Percentiles rank a stretch among this genome's conserved stretches.
These are phyloP conservation scores for Telmatherina bonti DNA, from an alignment of 2,797 vertebrate genomes.

Conservation along the genomic window DNA sequence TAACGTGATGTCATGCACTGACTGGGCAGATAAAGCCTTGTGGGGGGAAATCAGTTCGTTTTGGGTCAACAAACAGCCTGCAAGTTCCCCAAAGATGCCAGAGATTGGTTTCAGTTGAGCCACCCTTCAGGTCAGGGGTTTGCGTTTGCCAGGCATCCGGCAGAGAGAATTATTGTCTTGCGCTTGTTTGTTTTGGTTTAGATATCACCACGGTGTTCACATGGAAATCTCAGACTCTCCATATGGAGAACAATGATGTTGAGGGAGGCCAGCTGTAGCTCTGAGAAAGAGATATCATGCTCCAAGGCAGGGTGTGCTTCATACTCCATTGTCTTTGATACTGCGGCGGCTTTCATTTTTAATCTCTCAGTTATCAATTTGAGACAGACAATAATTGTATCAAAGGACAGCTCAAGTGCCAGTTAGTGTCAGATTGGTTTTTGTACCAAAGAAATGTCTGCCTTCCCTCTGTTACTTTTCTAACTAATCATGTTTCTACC, in stretches of 20 bases:
- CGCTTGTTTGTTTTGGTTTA: constrained; percentile 81
- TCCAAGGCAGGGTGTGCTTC: constrained; percentile 37
- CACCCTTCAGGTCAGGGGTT: constrained; percentile 71
- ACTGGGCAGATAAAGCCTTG: constrained; percentile 78
- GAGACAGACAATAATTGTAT: constrained; percentile 20
- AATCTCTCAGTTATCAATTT: constrained; percentile 33
- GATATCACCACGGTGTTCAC: constrained; percentile 74
- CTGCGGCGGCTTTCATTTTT: background rate
- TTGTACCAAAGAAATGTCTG: constrained; percentile 50
- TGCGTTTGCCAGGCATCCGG: constrained; percentile 79
- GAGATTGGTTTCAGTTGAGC: constrained; percentile 78
- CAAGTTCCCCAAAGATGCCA: constrained; percentile 76
- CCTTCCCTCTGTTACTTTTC: constrained; percentile 45
- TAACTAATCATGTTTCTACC: constrained; percentile 55
- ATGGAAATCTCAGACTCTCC: constrained; percentile 70
- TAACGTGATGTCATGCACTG: constrained; percentile 81
- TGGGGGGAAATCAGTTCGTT: constrained; percentile 80
- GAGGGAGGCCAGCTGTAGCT: constrained; percentile 63
- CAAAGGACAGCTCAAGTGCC: constrained; percentile 22
- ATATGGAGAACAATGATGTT: constrained; percentile 76
- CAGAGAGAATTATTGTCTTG: constrained; percentile 75
- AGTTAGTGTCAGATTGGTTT: constrained; percentile 50
- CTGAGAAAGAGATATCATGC: constrained; percentile 64
- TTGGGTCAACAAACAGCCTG: constrained; percentile 84
- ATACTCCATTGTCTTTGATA: constrained; percentile 30